Conservation (phyloP, 2,113 vertebrate species). For the Burhinus bistriatus region DNA sequence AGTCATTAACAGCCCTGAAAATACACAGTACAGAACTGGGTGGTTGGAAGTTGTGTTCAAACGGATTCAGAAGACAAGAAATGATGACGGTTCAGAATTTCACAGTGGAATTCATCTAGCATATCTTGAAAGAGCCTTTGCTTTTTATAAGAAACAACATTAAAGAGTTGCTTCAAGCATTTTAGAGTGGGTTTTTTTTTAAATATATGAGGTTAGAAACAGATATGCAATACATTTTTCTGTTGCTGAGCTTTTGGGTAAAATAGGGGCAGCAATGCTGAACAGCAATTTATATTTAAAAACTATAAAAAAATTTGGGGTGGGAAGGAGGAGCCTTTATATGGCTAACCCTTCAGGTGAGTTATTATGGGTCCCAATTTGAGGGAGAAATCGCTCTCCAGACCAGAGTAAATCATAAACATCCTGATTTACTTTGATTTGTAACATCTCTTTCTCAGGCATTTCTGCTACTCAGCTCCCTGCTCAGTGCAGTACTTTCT, state of each 20-base stretch:
- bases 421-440: not conserved
- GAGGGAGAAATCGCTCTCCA: not conserved
- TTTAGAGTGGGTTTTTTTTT: not conserved
- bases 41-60: not conserved
- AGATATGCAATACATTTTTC: not conserved
- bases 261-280: not conserved
- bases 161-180: slow-evolving; percentile 2
- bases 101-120: not conserved
- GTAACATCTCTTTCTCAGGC: not conserved
- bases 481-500: not conserved
- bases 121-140: not conserved
- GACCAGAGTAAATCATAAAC: not conserved
- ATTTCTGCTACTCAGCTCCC: not conserved
- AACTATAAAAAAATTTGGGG: rapidly evolving
- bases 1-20: not conserved
- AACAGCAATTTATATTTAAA: not conserved
- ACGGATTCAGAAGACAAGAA: not conserved
- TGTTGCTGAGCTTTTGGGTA: not conserved
- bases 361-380: not conserved
- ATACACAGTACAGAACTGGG: not conserved
- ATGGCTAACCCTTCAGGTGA: not conserved
- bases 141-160: not conserved
- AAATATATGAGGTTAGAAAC: not conserved
- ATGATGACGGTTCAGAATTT: not conserved
- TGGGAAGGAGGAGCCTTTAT: rapidly evolving